Percentiles rank a stretch among this genome's conserved stretches.
phyloP scores from a whole-genome alignment of 2,888 invertebrate species.

The Hemithea aestivaria region DNA sequence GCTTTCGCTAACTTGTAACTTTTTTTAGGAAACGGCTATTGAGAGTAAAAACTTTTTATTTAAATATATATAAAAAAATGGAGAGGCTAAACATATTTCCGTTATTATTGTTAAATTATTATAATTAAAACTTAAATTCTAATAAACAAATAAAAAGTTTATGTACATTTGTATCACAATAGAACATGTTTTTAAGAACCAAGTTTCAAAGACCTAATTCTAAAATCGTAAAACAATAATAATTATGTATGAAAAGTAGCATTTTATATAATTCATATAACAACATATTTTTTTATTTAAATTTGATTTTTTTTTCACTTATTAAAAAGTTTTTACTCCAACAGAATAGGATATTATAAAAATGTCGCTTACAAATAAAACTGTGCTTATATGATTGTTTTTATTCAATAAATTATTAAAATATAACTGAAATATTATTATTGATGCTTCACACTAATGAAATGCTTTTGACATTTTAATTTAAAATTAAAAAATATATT shows the following conservation, averaged over 20 bases:
- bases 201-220: too few relatives aligned
- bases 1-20: slow-evolving; percentile 37
- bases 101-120: too few relatives aligned
- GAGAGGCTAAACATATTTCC: neutral
- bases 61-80: neutral
- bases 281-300: too few relatives aligned
- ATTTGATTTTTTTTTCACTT: neutral
- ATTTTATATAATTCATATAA: too few relatives aligned
- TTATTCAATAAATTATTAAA: slow-evolving; percentile 45
- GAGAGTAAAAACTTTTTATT: slow-evolving; percentile 14
- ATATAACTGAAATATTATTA: slow-evolving; percentile 38
- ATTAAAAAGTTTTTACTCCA: slow-evolving; percentile 26
- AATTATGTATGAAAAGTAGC: too few relatives aligned
- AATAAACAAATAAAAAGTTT: too few relatives aligned
- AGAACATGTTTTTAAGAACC: too few relatives aligned
- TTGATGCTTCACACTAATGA: slow-evolving; percentile 53
- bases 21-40: slow-evolving; percentile 11
- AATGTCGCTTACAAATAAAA: slow-evolving; percentile 29
- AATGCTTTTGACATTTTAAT: slow-evolving; percentile 61
- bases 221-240: too few relatives aligned
- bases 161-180: too few relatives aligned
- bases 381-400: slow-evolving; percentile 56
- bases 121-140: too few relatives aligned
- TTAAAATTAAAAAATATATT: slow-evolving; percentile 4
- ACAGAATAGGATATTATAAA: slow-evolving; percentile 16